Evolutionary conservation across 2,888 invertebrate species (phyloP), one percentile per base, ranked within the genome.

Genomic region (Ormyrus labotus): DNA sequence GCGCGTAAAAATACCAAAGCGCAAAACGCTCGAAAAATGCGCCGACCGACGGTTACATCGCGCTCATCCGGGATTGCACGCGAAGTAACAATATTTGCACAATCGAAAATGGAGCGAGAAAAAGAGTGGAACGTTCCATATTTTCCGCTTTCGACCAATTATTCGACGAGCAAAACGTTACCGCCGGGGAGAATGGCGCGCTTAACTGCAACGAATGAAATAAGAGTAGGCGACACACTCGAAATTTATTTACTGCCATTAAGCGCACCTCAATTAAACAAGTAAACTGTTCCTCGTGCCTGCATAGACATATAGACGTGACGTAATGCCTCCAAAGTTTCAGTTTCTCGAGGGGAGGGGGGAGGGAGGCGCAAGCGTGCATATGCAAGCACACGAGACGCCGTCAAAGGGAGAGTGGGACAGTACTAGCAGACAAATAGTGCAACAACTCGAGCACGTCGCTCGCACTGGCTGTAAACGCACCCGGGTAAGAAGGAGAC

Each of bases 271-370:
- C 72, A 67, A 68, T 76, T 76, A 72, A 80, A 76, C 67, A 51
- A 71, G 76, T 55, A 76, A 80, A 76, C 50, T 75, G 60, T 47
- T 48, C 47, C 5, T 2, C 9, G 45, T 34, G 34, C 34, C 13
- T 13, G 9, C 72, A 60, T 60, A 53, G 71, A 53, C n/a, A 1
- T 6, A 34, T 9, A 10, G 63, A 65, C 70, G 74, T 71, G 60
- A 71, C 50, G 67, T 65, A 71, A 80, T 58, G 55, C 71, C 63
- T 68, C 34, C 63, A 69, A 81, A 81, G 77, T 77, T 68, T 73
- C 10, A 67, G 13, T 34, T 34, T 34, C 34, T 34, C 0, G 48
- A 47, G 19, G 34, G 34, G 3, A 11, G 19, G 9, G 9, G 1
- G 10, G 34, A 9, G 34, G 1, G 10, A 53, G 11, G 19, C 3